phyloP scores from a whole-genome alignment of 2,797 vertebrate genomes.

The Hapalemur alaotrensis region DNA sequence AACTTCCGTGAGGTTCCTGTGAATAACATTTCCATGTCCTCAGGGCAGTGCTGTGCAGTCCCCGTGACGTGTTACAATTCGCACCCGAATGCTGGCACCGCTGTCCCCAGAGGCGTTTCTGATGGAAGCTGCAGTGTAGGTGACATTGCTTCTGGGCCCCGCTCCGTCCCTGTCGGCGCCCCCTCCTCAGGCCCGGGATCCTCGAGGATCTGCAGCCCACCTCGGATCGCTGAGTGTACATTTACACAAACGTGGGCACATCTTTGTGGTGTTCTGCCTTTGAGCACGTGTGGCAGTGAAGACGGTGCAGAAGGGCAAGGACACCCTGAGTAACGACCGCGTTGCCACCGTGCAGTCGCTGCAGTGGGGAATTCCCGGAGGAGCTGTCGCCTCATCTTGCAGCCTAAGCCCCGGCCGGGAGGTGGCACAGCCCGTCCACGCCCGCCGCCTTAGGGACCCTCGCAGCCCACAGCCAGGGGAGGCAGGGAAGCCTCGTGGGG shows the following conservation, averaged over 20 bases:
- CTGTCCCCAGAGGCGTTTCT: background rate
- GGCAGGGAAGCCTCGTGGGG: background rate
- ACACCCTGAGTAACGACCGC: background rate
- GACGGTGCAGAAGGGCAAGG: background rate
- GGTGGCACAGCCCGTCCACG: background rate
- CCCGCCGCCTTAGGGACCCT: background rate
- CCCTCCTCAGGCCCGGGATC: background rate
- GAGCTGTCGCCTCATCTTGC: background rate
- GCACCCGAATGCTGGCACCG: background rate
- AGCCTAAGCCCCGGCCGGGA: background rate
- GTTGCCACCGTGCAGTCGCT: background rate
- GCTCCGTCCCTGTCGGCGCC: accelerated
- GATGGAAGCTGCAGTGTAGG: background rate
- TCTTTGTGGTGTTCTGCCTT: background rate
- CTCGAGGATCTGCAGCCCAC: background rate
- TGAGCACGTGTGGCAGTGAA: background rate
- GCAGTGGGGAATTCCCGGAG: background rate
- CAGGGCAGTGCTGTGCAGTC: background rate
- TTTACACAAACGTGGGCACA: background rate
- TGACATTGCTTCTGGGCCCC: background rate
- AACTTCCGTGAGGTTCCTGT: background rate
- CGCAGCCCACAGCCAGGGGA: background rate
- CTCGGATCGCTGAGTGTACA: background rate
- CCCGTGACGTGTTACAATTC: background rate
- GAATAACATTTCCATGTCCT: background rate